Evolutionary conservation across 2,113 vertebrate genomes (phyloP).

Genomic region (Acrocephalus kingi): DNA sequence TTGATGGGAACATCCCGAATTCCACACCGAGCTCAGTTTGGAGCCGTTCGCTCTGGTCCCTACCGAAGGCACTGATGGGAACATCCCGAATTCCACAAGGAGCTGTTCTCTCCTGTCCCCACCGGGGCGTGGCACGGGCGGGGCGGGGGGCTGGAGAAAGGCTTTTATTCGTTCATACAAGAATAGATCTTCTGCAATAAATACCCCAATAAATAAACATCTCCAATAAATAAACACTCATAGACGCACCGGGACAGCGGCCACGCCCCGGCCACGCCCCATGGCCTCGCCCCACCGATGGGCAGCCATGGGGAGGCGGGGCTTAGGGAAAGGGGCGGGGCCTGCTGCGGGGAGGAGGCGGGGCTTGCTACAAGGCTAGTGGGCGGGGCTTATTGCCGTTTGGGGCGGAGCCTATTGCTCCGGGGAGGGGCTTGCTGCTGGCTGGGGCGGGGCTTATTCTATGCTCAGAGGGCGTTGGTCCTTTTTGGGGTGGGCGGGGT

Average conservation of each 20-base stretch:
- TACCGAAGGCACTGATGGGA: no score
- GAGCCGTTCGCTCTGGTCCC: neutral
- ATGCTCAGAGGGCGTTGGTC: neutral
- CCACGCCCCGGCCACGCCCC: neutral
- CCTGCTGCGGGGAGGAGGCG: neutral
- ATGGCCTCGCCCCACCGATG: neutral
- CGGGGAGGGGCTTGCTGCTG: neutral
- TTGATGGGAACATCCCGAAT: accelerated
- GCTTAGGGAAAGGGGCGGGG: neutral
- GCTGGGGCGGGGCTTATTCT: neutral
- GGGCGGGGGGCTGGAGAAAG: slow-evolving; percentile 56
- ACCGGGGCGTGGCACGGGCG: accelerated
- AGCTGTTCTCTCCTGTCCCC: neutral
- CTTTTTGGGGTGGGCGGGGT: neutral
- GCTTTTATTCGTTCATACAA: slow-evolving; percentile 83
- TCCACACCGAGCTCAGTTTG: neutral
- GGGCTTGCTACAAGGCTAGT: neutral
- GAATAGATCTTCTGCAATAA: slow-evolving; percentile 86
- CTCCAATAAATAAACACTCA: slow-evolving; percentile 84
- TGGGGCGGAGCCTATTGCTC: neutral
- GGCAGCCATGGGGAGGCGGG: neutral
- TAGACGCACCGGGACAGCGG: slow-evolving; percentile 65
- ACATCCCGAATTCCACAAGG: accelerated
- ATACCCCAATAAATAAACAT: slow-evolving; percentile 84
- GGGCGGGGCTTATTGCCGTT: neutral